Evolutionary conservation across 2,888 invertebrate species (phyloP), one percentile per base, ranked within the genome.

Genomic region (Yponomeuta malinellus): DNA sequence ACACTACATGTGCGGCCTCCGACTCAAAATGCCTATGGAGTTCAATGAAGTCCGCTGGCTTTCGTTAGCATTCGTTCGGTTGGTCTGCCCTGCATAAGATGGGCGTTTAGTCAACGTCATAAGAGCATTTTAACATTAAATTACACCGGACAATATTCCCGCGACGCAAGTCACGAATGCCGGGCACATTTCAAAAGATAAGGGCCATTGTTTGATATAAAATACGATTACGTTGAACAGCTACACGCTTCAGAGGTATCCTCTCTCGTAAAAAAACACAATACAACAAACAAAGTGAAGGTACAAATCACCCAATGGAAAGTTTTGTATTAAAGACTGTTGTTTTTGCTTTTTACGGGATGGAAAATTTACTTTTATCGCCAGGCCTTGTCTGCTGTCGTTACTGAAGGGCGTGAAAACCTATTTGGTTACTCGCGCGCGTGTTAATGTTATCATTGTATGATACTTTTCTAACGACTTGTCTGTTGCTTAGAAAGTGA

Each of bases 161-260:
- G 83, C 85, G 80, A 83, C 81, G 79, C 83, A 79, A 82, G 82
- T 84, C 86, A 87, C 88, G 88, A 88, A 89, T 88, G 89, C 87
- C 86, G 87, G 89, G 89, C 88, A 86, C 84, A 84, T 83, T 88
- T 87, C 86, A 85, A 84, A 78, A 87, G 89, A 89, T 89, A 89
- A 90, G 88, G 82, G 82, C 81, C 82, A 83, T 87, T 88, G 88
- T 87, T 59, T 86, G 85, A 90, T 87, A 87, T 89, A 89, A 89
- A 89, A 86, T 89, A 90, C 83, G 89, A 89, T 90, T 85, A 90
- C 87, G 86, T 83, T 81, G 83, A 77, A 82, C 80, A 83, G 78
- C 88, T 43, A 8, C 90, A 90, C 89, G 90, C 90, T 79, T 89
- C 79, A 76, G 79, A 78, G 78, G 78, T 82, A 84, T 86, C 84